phyloP scores from a whole-genome alignment of 2,888 invertebrate genomes.

The Perithous albicinctus region DNA sequence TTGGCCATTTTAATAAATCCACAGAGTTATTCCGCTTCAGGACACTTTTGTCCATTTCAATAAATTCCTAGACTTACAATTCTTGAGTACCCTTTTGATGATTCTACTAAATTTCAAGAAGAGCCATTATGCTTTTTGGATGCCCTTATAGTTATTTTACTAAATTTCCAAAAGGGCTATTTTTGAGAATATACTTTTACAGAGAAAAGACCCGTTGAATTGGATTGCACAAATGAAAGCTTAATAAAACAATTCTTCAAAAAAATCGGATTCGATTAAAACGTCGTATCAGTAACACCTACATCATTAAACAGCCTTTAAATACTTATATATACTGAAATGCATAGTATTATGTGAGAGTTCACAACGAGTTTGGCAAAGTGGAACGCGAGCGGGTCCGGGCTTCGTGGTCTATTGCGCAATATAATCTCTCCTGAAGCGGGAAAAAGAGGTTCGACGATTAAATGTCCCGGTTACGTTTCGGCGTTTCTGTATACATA shows the following conservation, averaged over 20 bases:
- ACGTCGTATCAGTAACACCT: not conserved
- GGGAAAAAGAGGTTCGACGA: constrained; percentile 12
- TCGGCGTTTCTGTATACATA: constrained; percentile 17
- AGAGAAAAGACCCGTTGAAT: no score
- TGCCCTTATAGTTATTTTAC: no score
- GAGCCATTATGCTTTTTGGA: no score
- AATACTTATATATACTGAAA: not conserved
- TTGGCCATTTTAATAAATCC: no score
- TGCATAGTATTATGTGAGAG: constrained; percentile 3
- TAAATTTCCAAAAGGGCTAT: no score
- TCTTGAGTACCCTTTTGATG: no score
- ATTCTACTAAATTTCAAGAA: no score
- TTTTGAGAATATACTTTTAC: no score
- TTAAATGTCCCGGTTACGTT: constrained; percentile 50
- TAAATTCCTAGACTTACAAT: no score
- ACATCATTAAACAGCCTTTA: not conserved
- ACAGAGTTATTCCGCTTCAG: no score
- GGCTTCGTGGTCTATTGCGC: constrained; percentile 24
- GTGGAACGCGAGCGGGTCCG: constrained; percentile 54
- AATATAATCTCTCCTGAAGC: constrained; percentile 42
- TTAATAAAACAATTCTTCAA: not conserved
- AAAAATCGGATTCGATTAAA: not conserved
- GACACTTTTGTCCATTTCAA: no score
- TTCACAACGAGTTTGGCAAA: constrained; percentile 55
- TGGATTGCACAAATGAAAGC: no score